Evolutionary conservation across 2,888 invertebrate genomes (phyloP), one percentile per base, ranked within the genome.

Genomic region (Rhamphomyia laevipes): DNA sequence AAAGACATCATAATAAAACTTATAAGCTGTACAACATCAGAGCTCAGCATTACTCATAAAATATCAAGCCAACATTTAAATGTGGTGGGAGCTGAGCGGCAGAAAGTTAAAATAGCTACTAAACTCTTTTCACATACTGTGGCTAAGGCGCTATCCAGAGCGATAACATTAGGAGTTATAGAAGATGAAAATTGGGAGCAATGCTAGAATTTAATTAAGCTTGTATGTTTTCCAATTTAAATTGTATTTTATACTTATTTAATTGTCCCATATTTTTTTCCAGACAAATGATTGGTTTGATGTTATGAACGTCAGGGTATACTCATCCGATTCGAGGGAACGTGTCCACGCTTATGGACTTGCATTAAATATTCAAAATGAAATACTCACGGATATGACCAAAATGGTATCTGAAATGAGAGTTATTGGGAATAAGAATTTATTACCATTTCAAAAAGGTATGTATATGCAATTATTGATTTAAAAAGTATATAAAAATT

Each of bases 261-360:
- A 49, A 7, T 30, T 55, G 10, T 38, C 53, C 38, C 12, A 21
- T 4, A n/a, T 43, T n/a, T 40, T 23, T n/a, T 23, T 10, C 52
- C 17, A 54, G 55, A 51, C 51, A 15, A 55, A 55, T 31, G 53
- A 50, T 43, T 55, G 55, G 53, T 55, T 53, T 17, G 53, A 54
- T 42, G 51, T 53, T 0, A 50, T 54, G 49, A 56, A 55, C n/a
- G 46, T 45, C 3, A 47, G 45, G 37, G 35, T 44, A 17, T 51
- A 18, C 27, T 21, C 17, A 43, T n/a, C 18, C 27, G 51, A 50
- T 38, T 21, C 46, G 9, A 51, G 51, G 23, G 15, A 45, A 10
- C 45, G 48, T n/a, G 31, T n/a, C 6, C 49, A 49, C 43, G 53
- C 47, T 3, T 55, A 55, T 33, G 51, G 50, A 12, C 30, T 54